These are phyloP conservation scores for Enteromius unitaeniatus DNA, from an alignment of 2,797 vertebrate genomes.

Conservation along the genomic window DNA sequence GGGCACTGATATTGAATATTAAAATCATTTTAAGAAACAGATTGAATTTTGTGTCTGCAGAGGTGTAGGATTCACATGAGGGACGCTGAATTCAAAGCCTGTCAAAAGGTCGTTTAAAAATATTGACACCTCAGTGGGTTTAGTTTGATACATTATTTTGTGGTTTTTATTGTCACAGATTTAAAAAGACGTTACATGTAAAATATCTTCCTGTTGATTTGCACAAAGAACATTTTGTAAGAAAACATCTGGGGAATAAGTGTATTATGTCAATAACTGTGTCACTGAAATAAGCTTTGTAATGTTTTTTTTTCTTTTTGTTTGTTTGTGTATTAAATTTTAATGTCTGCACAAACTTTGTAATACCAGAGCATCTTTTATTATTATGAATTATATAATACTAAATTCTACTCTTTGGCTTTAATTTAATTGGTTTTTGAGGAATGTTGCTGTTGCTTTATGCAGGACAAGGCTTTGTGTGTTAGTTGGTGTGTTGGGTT, in stretches of 20 bases:
- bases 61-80: slow-evolving; percentile 36
- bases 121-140: slow-evolving; percentile 25
- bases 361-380: slow-evolving; percentile 3
- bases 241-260: slow-evolving; percentile 23
- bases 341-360: background rate
- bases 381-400: background rate
- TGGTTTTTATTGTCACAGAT: slow-evolving; percentile 47
- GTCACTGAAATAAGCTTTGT: background rate
- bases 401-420: background rate
- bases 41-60: slow-evolving; percentile 8
- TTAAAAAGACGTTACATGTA: slow-evolving; percentile 38
- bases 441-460: slow-evolving; percentile 20
- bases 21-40: background rate
- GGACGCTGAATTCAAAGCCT: slow-evolving; percentile 44
- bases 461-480: slow-evolving; percentile 2
- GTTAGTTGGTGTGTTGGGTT: slow-evolving; percentile 23
- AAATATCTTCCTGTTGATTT: slow-evolving; percentile 62
- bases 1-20: background rate
- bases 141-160: slow-evolving; percentile 50
- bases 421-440: slow-evolving; percentile 4
- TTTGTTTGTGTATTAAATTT: background rate
- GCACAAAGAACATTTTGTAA: slow-evolving; percentile 57
- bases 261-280: slow-evolving; percentile 38
- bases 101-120: slow-evolving; percentile 45
- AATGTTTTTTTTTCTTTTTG: background rate